Base-by-base conservation (phyloP, 2,113 vertebrate species). In the Polyodon spathula region DNA sequence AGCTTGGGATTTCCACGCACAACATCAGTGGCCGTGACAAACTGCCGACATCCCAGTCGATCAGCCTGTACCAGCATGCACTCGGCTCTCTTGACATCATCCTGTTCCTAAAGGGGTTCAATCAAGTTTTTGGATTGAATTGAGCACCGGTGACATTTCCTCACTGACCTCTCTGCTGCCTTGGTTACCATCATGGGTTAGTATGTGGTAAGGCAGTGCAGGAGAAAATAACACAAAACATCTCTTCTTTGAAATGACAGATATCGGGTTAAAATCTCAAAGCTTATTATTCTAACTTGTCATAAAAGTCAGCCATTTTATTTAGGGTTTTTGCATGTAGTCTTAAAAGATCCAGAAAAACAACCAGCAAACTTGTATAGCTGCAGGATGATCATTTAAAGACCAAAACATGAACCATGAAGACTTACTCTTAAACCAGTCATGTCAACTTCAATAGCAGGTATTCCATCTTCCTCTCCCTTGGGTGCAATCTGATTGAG, bases 1-100 rank as follows among this genome's bases (percentile, higher is more conserved):
- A 97, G 85, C 63, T 98, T 98, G 15, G 94, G 93, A 81, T 98
- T 98, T 1, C 95, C 95, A 0, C 90, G 87, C 52, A 97, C 79
- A 0, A 98, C 93, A 0, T 98, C 95, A 0, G 89, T 83, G 6
- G 94, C 87, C 0, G 90, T 94, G 75, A 98, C 95, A 0, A 98
- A 98, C 83, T 98, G 94, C 3, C 90, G 79, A 80, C 93, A 94
- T 17, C 93, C 91, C 54, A 97, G 84, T 2, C 84, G 84, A n/a
- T 97, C 95, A 0, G 94, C 91, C 78, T 97, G 92, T 6, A 90
- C 91, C 81, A 98, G 67, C 95, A 97, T 93, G 61, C 79, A 81
- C 69, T 98, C 95, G 0, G 95, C 95, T 1, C 95, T 80, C 75
- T 87, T 86, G 64, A 94, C 70, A 0, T 97, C 94, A 0, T 97